Base-by-base conservation (phyloP, 2,113 vertebrate genomes). In the Hepsetus odoe region DNA sequence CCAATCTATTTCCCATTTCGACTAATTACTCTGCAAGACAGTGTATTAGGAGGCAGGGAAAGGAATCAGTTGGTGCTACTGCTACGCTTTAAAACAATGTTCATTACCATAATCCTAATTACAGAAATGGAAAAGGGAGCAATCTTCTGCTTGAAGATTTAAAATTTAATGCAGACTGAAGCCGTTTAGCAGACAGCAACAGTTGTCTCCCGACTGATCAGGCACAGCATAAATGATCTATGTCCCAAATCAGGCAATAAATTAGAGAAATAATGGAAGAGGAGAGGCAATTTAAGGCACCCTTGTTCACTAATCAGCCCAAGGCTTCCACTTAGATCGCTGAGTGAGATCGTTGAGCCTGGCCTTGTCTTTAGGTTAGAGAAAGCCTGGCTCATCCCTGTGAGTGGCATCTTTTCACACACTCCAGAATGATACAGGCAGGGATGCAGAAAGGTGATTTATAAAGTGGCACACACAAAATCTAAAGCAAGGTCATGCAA, bases 91-190 rank as follows among this genome's bases (percentile, higher is more conserved):
- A 84, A 82, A 76, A 80, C 76, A 77, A 85, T 72, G 68, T 70
- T 73, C 68, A 82, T 77, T 80, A 80, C 32, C 77, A 82, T 82
- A 82, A 80, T 82, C 69, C 69, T 80, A 85, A 85, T 85, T 82
- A 85, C 62, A 82, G 72, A 6, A 59, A 76, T 32, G 40, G 58
- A 51, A 42, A 74, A 65, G 49, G 49, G 62, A 76, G 55, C 73
- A 62, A 73, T 77, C 55, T 62, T 16, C 40, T 24, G 56, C 32
- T 22, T 26, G 30, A 28, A 58, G 70, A 58, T 70, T 73, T 65
- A 24, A 70, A 68, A 70, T 77, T 42, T 65, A 85, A 85, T 84
- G 46, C 46, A 32, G 32, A 75, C 73, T 38, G 69, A 65, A 73
- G 80, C 62, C n/a, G 30, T 80, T 76, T 69, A 82, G 77, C 80